Percentiles rank a stretch among this genome's conserved stretches.
Conservation (phyloP, 1,140 invertebrate genomes). For the Pectinophora gossypiella region DNA sequence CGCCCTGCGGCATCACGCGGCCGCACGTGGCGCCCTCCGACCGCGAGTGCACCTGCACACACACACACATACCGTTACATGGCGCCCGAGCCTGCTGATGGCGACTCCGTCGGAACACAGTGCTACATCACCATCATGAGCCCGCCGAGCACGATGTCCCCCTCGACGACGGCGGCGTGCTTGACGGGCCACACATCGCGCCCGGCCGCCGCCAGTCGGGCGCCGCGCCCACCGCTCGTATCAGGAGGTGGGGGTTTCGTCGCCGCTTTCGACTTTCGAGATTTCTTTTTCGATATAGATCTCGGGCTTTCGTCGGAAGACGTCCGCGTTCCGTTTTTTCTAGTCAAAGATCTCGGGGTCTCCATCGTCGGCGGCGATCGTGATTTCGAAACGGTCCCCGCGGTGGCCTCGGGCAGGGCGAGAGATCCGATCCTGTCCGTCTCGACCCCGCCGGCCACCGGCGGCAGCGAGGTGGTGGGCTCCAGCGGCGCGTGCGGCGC, state of each 20-base stretch:
- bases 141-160: constrained; percentile 90
- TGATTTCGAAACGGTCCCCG: too few relatives aligned
- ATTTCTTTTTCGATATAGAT: too few relatives aligned
- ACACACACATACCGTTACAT: background rate
- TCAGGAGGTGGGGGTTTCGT: background rate
- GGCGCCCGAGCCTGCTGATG: background rate
- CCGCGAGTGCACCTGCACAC: constrained; percentile 82
- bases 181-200: constrained; percentile 87
- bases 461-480: too few relatives aligned
- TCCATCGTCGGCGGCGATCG: too few relatives aligned
- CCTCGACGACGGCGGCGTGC: constrained; percentile 88
- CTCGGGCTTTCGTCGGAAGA: too few relatives aligned
- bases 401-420: too few relatives aligned
- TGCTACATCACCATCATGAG: constrained; percentile 87
- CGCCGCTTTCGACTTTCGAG: background rate
- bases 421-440: too few relatives aligned
- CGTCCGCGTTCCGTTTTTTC: too few relatives aligned
- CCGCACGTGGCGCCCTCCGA: constrained; percentile 90
- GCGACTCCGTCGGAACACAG: background rate
- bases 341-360: too few relatives aligned
- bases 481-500: too few relatives aligned
- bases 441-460: too few relatives aligned
- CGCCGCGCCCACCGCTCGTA: background rate
- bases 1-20: constrained; percentile 95
- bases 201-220: constrained; percentile 12